Percentiles rank a stretch among this genome's conserved stretches.
These are phyloP conservation scores for Leucania comma DNA, from an alignment of 2,888 invertebrate species.

Conservation along the genomic window DNA sequence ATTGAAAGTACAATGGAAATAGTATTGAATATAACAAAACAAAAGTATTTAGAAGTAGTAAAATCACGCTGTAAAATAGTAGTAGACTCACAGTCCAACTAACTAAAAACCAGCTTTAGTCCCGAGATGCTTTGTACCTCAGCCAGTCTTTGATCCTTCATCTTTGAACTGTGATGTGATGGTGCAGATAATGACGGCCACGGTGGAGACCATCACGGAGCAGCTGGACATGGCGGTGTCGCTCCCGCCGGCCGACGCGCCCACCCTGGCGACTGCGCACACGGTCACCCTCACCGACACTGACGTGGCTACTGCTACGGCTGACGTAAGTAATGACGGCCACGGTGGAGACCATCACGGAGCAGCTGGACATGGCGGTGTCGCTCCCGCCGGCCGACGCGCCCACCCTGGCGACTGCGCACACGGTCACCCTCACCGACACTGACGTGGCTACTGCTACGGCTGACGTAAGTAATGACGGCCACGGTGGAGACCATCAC, in stretches of 20 bases:
- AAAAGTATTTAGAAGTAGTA: slow-evolving; percentile 51
- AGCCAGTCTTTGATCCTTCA: slow-evolving; percentile 11
- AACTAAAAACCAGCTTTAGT: slow-evolving; percentile 27
- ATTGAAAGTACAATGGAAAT: neutral
- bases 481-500: slow-evolving; percentile 98
- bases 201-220: slow-evolving; percentile 98
- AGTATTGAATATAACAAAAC: neutral
- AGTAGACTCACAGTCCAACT: slow-evolving; percentile 43
- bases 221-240: slow-evolving; percentile 97
- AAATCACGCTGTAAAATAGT: slow-evolving; percentile 56
- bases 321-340: slow-evolving; percentile 94
- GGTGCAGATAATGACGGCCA: slow-evolving; percentile 97
- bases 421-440: slow-evolving; percentile 96
- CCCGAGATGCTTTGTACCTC: slow-evolving; percentile 37
- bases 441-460: slow-evolving; percentile 95
- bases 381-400: slow-evolving; percentile 94
- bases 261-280: slow-evolving; percentile 95
- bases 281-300: slow-evolving; percentile 97
- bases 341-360: slow-evolving; percentile 98
- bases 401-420: slow-evolving; percentile 94
- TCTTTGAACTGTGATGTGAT: slow-evolving; percentile 51
- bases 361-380: slow-evolving; percentile 96
- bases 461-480: slow-evolving; percentile 93
- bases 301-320: slow-evolving; percentile 94
- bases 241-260: slow-evolving; percentile 93